Evolutionary conservation across 37 sponge, comb jelly and placozoan genomes (phyloP), one percentile per base, ranked within the genome.

Genomic region (Chondrosia reniformis): DNA sequence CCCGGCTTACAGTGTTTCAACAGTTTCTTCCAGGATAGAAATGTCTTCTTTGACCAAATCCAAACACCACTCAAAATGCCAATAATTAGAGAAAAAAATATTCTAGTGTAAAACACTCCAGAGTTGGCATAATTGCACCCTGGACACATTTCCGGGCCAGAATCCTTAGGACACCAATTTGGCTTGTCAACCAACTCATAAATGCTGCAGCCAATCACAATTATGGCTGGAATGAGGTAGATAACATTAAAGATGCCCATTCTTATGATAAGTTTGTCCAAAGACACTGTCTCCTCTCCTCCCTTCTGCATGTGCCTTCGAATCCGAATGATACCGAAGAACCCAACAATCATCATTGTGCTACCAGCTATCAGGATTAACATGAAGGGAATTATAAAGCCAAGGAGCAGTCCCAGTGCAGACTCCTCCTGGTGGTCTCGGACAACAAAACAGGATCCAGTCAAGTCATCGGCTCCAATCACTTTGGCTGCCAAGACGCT

Each of bases 41-140:
- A 45, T 17, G 94, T 93, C 84, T 93, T 93, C 52, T 76, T 85
- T 15, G 94, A 93, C 94, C 94, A 93, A 2, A 93, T 93, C 94
- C 94, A 93, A n/a, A 83, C 76, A 4, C 94, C 91, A 27, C 84
- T 89, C 43, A 89, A 64, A 3, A 78, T 79, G 4, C 94, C 94
- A 22, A 89, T 84, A 10, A 93, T 0, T 4, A 93, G 79, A 55
- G 86, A 86, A 84, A 89, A 86, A 71, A 89, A 82, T 15, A 84
- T 46, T 31, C 91, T 46, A 2, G 83, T 80, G 76, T 83, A 74
- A 54, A 86, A 84, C 12, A 89, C 85, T 15, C 63, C 87, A 33
- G 84, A 41, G 46, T 81, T 81, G 22, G 90, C 67, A 2, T 42
- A 1, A 40, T 64, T 64, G 39, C 79, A 79, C 0, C 34, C 43